Evolutionary conservation across 2,113 vertebrate genomes (phyloP).

Genomic region (Zeus faber): DNA sequence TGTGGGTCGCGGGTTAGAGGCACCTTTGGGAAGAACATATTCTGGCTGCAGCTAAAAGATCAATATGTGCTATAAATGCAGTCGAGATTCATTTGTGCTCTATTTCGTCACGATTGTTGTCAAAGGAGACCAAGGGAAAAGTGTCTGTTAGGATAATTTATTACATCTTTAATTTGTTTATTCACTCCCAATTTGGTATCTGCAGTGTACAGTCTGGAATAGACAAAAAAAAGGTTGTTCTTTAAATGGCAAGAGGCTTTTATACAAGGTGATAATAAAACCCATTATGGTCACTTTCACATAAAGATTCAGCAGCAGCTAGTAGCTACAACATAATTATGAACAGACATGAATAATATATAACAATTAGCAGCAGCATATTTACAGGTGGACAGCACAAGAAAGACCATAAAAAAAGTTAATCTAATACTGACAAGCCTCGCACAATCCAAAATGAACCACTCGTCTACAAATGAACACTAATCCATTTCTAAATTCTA

Average conservation of each 20-base stretch:
- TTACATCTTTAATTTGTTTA: constrained; percentile 61
- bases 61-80: too few relatives aligned
- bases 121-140: constrained; percentile 1
- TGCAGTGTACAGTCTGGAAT: too few relatives aligned
- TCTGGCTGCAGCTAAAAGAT: too few relatives aligned
- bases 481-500: constrained; percentile 17
- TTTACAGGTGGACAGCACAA: constrained; percentile 41
- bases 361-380: constrained; percentile 28
- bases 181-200: constrained; percentile 49
- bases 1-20: constrained; percentile 70
- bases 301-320: constrained; percentile 40
- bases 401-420: constrained; percentile 9
- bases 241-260: constrained; percentile 39
- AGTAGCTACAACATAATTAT: constrained; percentile 35
- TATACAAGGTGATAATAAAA: constrained; percentile 45
- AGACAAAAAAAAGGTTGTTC: constrained; percentile 56
- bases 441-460: constrained; percentile 24
- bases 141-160: constrained; percentile 51
- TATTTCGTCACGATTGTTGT: too few relatives aligned
- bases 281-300: constrained; percentile 24
- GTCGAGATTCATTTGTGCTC: too few relatives aligned
- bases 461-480: constrained; percentile 12
- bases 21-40: constrained; percentile 60
- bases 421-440: constrained; percentile 29
- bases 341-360: constrained; percentile 40